Evolutionary conservation across 2,113 vertebrate species (phyloP), one percentile per base, ranked within the genome.

Genomic region (Eurystomus gularis): DNA sequence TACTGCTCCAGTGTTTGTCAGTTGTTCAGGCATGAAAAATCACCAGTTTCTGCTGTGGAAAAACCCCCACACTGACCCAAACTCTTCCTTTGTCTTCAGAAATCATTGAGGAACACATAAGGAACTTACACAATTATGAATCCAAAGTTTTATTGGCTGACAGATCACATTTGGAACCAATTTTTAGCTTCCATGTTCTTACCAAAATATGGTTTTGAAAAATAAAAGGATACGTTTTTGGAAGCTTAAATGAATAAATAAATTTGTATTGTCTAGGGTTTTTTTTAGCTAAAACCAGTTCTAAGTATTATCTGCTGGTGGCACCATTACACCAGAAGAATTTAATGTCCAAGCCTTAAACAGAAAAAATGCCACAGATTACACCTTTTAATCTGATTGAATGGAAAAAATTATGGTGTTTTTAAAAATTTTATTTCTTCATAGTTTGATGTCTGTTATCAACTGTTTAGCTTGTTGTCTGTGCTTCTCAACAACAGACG

Each of bases 261-360:
- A 76, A 83, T 48, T 69, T 58, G 23, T 73, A 5, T 39, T 49
- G 25, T 29, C 54, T 68, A 54, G 24, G 19, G 49, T 85, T 93
- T 76, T 85, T 93, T 76, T 73, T 35, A 29, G 9, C 52, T 83
- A 79, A 69, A 82, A 61, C 83, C 46, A 95, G 31, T 95, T 97
- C 96, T 94, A 69, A 66, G 35, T 92, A 8, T 87, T 76, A 96
- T 95, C 97, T 97, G 95, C 76, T 95, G 97, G 95, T 97, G 97
- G 97, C 96, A 93, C 94, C 95, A 82, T 96, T 94, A 92, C 89
- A 94, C 95, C 73, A 95, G 70, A 90, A 73, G 79, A 92, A 58
- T 85, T 88, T 64, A 49, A 86, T 79, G 28, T 51, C 64, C 15
- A 55, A 58, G 44, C 61, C 55, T 71, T 24, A 71, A 64, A 35